phyloP scores from a whole-genome alignment of 2,113 vertebrate genomes.

The Colossoma macropomum region DNA sequence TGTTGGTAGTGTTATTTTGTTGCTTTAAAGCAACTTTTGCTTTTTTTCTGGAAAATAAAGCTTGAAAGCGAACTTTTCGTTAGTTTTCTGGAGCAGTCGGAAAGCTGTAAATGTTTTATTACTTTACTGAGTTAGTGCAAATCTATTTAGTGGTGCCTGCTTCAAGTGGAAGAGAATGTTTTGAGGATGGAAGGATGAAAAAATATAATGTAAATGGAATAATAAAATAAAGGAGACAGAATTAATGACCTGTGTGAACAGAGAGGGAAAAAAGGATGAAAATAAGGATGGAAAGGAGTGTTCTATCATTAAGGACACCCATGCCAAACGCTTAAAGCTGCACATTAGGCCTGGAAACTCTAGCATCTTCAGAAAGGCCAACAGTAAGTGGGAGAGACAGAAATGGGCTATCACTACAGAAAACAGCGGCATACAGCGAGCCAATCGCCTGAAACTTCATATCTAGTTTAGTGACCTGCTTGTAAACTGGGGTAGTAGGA shows the following conservation, averaged over 20 bases:
- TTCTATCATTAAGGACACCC: background rate
- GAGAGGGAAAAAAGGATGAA: background rate
- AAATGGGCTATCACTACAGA: background rate
- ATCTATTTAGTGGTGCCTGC: background rate
- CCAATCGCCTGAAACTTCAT: slow-evolving; percentile 11
- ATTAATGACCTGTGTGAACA: background rate
- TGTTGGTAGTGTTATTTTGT: no score
- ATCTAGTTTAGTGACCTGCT: background rate
- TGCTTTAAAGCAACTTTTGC: background rate
- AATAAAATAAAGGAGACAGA: background rate
- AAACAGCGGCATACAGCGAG: background rate
- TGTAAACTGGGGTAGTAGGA: background rate
- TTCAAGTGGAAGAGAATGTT: background rate
- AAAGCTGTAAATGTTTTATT: background rate
- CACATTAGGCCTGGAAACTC: background rate
- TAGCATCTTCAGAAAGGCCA: background rate
- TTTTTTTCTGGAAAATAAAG: background rate
- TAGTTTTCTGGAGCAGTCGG: background rate
- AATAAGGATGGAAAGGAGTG: background rate
- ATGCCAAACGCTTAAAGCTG: background rate
- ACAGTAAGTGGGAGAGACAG: background rate
- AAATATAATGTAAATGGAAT: background rate
- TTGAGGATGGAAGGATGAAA: background rate
- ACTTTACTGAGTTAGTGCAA: background rate
- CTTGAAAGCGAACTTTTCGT: background rate